These are phyloP conservation scores for Anniella stebbinsi DNA, from an alignment of 2,797 vertebrate species.

Conservation along the genomic window DNA sequence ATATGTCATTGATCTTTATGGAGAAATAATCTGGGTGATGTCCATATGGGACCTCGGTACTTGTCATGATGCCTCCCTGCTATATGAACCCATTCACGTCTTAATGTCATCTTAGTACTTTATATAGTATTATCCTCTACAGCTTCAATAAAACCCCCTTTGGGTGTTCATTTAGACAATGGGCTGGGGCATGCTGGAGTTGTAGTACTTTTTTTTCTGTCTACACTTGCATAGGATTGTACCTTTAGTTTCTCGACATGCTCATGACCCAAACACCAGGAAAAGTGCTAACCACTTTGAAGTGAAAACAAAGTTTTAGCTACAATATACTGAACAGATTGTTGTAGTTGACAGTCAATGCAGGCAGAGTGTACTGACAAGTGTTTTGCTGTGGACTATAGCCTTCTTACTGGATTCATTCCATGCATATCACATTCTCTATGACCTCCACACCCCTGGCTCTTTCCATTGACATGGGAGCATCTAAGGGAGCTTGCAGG, in stretches of 20 bases:
- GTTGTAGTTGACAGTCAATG: neutral
- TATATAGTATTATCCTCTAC: neutral
- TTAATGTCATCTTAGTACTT: neutral
- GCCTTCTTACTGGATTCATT: neutral
- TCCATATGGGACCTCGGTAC: neutral
- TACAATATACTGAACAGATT: neutral
- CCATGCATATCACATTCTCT: neutral
- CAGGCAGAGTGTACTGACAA: neutral
- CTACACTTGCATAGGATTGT: too few species aligned
- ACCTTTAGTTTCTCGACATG: neutral
- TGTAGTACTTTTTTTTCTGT: too few species aligned
- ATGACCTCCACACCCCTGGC: neutral
- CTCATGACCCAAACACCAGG: neutral
- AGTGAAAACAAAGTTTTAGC: neutral
- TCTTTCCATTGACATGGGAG: neutral
- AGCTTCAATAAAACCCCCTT: neutral
- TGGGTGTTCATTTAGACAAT: too few species aligned
- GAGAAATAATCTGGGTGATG: neutral
- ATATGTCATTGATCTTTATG: neutral
- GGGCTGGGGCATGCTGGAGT: too few species aligned
- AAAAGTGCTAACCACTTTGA: neutral
- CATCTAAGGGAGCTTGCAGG: neutral
- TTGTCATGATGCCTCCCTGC: neutral
- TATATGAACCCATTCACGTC: neutral
- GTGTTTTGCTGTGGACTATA: neutral